These are phyloP conservation scores for Electrophaes corylata DNA, from an alignment of 2,888 invertebrate species.

Conservation along the genomic window DNA sequence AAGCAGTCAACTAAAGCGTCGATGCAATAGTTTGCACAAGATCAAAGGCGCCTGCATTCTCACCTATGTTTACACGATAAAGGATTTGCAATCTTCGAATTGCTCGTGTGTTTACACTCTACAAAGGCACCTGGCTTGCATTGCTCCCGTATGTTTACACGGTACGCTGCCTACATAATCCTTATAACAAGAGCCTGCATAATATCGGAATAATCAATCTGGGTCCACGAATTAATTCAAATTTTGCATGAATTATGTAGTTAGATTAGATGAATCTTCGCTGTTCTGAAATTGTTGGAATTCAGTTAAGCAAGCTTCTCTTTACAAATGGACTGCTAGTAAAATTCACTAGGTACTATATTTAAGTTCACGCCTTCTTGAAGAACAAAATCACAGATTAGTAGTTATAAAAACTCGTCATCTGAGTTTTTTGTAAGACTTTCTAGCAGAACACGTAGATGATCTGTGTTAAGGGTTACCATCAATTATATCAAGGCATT, in stretches of 20 bases:
- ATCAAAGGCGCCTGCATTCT: neutral
- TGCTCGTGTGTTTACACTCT: conserved; percentile 9
- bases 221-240: conserved; percentile 9
- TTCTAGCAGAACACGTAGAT: too few species aligned
- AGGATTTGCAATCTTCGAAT: neutral
- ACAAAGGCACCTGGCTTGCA: conserved; percentile 6
- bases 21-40: neutral
- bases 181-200: conserved; percentile 14
- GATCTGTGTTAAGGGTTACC: too few species aligned
- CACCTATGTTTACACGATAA: neutral
- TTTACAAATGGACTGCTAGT: too few species aligned
- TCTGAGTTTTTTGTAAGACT: too few species aligned
- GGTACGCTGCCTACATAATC: conserved; percentile 4
- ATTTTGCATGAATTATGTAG: conserved; percentile 10
- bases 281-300: neutral
- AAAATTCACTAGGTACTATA: too few species aligned
- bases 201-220: conserved; percentile 18
- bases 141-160: conserved; percentile 6
- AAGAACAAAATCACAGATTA: too few species aligned
- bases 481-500: too few species aligned
- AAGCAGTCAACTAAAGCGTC: neutral
- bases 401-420: too few species aligned
- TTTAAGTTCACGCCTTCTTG: too few species aligned
- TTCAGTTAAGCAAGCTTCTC: neutral
- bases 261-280: neutral